Conservation (phyloP, 2,797 vertebrate species). For the Hydrocynus forskahlii region DNA sequence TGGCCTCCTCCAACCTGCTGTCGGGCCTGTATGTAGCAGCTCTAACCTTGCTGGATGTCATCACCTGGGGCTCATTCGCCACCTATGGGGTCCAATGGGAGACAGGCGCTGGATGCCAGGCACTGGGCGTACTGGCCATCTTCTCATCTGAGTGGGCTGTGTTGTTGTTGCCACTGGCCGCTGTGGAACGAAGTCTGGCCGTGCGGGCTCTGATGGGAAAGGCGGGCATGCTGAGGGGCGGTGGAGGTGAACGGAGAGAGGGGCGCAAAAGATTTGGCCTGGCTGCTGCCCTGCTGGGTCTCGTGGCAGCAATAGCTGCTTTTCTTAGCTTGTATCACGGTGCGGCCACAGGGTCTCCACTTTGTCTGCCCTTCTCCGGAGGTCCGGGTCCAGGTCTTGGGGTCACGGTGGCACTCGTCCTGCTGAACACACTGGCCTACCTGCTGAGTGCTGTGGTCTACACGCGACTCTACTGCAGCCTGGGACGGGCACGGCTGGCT, state of each 20-base stretch:
- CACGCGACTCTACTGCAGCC: slow-evolving; percentile 92
- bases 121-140: slow-evolving; percentile 88
- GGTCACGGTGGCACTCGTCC: slow-evolving; percentile 89
- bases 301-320: slow-evolving; percentile 82
- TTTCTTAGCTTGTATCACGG: slow-evolving; percentile 74
- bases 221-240: slow-evolving; percentile 63
- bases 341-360: slow-evolving; percentile 85
- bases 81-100: slow-evolving; percentile 97
- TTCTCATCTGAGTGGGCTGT: slow-evolving; percentile 95
- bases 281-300: slow-evolving; percentile 79
- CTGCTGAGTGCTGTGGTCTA: slow-evolving; percentile 92
- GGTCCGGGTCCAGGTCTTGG: slow-evolving; percentile 86
- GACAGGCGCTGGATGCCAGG: slow-evolving; percentile 88
- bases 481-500: slow-evolving; percentile 90
- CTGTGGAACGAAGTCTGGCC: slow-evolving; percentile 89
- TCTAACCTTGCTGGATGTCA: slow-evolving; percentile 87
- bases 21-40: slow-evolving; percentile 90
- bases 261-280: slow-evolving; percentile 77
- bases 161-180: slow-evolving; percentile 86
- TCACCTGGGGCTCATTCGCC: slow-evolving; percentile 94
- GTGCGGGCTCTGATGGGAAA: slow-evolving; percentile 87
- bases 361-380: slow-evolving; percentile 94
- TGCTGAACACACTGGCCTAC: slow-evolving; percentile 92
- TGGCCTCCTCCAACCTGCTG: slow-evolving; percentile 91
- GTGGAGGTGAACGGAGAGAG: slow-evolving; percentile 69